Percentiles rank a stretch among this genome's conserved stretches.
Evolutionary conservation across 2,888 invertebrate genomes (phyloP).

Genomic region (Zaprionus bogoriensis): DNA sequence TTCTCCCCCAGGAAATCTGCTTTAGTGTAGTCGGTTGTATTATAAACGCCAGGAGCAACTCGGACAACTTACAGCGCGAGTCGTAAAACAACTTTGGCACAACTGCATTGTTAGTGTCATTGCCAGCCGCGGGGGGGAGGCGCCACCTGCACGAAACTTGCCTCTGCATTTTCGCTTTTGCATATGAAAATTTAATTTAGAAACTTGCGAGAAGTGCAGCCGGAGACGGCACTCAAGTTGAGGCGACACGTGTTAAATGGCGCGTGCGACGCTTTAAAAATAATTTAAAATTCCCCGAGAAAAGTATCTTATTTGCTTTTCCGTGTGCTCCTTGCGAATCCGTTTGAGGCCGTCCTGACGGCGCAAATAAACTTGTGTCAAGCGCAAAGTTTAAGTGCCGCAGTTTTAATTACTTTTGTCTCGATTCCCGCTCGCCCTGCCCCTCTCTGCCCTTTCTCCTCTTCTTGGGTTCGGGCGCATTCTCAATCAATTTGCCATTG

Average conservation of each 20-base stretch:
- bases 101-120: slow-evolving; percentile 61
- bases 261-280: slow-evolving; percentile 55
- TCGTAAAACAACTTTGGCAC: slow-evolving; percentile 46
- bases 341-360: slow-evolving; percentile 17
- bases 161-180: slow-evolving; percentile 29
- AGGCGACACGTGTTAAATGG: slow-evolving; percentile 52
- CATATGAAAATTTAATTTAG: slow-evolving; percentile 69
- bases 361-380: slow-evolving; percentile 67
- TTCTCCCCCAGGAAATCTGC: not conserved
- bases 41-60: slow-evolving; percentile 40
- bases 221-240: not conserved
- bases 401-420: slow-evolving; percentile 76
- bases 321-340: slow-evolving; percentile 11
- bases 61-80: not conserved
- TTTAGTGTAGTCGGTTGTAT: no score
- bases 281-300: slow-evolving; percentile 17
- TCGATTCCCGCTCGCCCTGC: slow-evolving; percentile 6
- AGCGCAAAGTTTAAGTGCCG: slow-evolving; percentile 69
- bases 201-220: slow-evolving; percentile 45
- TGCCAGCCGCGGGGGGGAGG: slow-evolving; percentile 54
- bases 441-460: not conserved
- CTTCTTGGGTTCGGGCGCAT: slow-evolving; percentile 41
- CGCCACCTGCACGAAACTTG: slow-evolving; percentile 53
- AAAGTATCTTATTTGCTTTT: not conserved
- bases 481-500: slow-evolving; percentile 69